Evolutionary conservation across 2,113 vertebrate genomes (phyloP).

Genomic region (Pycnonotus jocosus): DNA sequence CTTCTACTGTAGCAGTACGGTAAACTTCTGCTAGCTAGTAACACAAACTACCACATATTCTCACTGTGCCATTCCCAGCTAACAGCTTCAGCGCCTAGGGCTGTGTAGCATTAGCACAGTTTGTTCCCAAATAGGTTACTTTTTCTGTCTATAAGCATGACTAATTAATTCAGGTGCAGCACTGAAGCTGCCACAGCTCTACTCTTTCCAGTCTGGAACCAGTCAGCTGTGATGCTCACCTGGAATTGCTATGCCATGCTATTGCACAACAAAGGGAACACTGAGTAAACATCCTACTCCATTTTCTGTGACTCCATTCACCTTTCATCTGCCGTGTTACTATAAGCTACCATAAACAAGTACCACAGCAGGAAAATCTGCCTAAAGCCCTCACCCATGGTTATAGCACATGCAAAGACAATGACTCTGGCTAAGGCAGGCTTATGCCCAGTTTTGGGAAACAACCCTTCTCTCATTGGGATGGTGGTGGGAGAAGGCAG

Average conservation of each 20-base stretch:
- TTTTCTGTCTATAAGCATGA: background rate
- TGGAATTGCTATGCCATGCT: background rate
- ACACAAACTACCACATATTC: background rate
- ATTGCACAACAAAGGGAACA: background rate
- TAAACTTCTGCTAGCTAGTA: background rate
- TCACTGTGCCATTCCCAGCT: background rate
- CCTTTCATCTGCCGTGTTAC: background rate
- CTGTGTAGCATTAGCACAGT: background rate
- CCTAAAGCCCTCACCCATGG: background rate
- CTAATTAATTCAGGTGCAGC: background rate
- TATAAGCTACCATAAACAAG: background rate
- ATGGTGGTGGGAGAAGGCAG: background rate
- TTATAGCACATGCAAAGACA: background rate
- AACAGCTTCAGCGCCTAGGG: background rate
- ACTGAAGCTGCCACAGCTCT: background rate
- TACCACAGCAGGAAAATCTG: background rate
- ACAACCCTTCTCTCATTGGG: background rate
- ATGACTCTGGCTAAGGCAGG: background rate
- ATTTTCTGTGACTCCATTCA: background rate
- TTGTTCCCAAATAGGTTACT: background rate
- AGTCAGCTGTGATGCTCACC: background rate
- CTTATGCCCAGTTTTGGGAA: background rate
- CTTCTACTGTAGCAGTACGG: background rate
- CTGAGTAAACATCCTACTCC: background rate
- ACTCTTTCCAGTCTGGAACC: background rate